A percentile compares a stretch with the other conserved stretches of the same genome.
phyloP scores from a whole-genome alignment of 2,113 vertebrate genomes.

The Neoarius graeffei region DNA sequence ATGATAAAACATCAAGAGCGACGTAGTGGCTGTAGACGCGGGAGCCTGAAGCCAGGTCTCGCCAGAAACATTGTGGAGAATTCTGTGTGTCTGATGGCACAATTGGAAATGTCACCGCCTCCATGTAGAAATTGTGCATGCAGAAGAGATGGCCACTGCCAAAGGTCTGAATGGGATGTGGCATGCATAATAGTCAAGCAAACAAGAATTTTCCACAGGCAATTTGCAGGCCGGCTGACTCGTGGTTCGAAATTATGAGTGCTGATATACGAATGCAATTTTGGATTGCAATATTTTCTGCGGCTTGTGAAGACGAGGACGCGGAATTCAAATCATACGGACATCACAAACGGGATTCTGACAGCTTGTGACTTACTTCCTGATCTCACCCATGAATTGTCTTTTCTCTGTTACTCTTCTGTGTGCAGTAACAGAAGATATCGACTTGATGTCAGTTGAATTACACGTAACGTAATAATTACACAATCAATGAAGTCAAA shows the following conservation, averaged over 20 bases:
- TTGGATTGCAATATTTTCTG: constrained; percentile 66
- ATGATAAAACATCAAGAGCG: constrained; percentile 80
- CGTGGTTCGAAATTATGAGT: constrained; percentile 68
- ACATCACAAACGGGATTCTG: constrained; percentile 28
- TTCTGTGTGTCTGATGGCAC: constrained; percentile 67
- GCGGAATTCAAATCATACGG: constrained; percentile 64
- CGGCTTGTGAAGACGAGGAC: constrained; percentile 63
- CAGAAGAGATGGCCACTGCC: constrained; percentile 71
- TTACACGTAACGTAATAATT: not conserved
- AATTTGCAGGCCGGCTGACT: constrained; percentile 76
- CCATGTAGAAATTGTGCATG: constrained; percentile 73
- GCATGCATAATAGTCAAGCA: constrained; percentile 77
- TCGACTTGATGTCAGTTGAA: not conserved
- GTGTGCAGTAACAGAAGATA: not conserved
- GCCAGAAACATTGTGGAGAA: constrained; percentile 68
- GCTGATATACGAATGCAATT: constrained; percentile 68
- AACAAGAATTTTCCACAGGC: constrained; percentile 76
- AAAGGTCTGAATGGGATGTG: constrained; percentile 75
- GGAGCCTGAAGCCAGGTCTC: constrained; percentile 55
- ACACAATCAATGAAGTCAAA: not conserved
- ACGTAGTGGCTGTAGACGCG: constrained; percentile 67
- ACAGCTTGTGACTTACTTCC: constrained; percentile 37
- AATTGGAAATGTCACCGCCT: constrained; percentile 76
- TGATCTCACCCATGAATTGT: constrained; percentile 31
- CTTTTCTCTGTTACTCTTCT: constrained; percentile 2